phyloP scores from a whole-genome alignment of 2,797 vertebrate species.

The Enteromius viviparus region DNA sequence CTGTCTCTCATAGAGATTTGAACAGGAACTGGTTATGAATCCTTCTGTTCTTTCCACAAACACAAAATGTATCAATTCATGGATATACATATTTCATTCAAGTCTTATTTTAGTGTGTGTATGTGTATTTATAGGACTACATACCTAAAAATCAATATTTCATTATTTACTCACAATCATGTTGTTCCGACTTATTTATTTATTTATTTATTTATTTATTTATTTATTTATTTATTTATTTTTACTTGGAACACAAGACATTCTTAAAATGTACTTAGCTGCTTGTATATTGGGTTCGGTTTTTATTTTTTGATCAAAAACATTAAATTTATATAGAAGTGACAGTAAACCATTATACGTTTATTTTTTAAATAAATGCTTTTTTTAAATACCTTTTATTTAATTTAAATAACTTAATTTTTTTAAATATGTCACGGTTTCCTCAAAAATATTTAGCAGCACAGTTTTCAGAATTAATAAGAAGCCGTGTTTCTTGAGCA shows the following conservation, averaged over 20 bases:
- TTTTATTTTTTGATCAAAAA: neutral
- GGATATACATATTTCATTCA: conserved; percentile 6
- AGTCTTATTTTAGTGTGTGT: neutral
- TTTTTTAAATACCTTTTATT: neutral
- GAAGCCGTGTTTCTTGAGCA: neutral
- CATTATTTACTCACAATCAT: neutral
- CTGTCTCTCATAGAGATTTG: conserved; percentile 43
- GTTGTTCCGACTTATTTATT: neutral
- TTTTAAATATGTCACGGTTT: neutral
- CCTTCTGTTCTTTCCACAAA: conserved; percentile 37
- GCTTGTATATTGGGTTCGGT: neutral
- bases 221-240: neutral
- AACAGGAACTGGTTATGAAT: conserved; percentile 29
- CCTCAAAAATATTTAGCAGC: neutral
- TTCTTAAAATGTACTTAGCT: neutral
- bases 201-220: too few species aligned
- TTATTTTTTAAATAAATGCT: neutral
- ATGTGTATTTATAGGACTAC: neutral
- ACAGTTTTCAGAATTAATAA: neutral
- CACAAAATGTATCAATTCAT: conserved; percentile 26
- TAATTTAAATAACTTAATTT: neutral
- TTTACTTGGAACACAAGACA: neutral
- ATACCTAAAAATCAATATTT: neutral
- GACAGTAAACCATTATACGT: neutral
- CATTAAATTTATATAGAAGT: neutral